Evolutionary conservation across 1,140 invertebrate species (phyloP), one percentile per base, ranked within the genome.

Genomic region (Halictus rubicundus): DNA sequence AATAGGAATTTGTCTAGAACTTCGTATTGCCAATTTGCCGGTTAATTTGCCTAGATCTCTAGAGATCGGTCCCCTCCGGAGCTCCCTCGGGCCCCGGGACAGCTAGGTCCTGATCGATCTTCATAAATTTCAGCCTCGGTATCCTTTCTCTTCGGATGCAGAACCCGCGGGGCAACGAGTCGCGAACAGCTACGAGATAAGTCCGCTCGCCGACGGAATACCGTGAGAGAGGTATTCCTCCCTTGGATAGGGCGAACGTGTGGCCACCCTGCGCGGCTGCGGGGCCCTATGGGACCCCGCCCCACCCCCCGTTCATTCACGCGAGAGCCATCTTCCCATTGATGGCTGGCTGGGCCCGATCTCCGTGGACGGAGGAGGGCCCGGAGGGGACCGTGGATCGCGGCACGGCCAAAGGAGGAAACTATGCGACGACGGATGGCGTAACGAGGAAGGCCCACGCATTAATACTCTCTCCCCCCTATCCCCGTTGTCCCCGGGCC

Each of bases 191-290:
- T 25, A 42, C 23, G 65, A 75, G 52, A 32, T 59, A 37, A 25
- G 70, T 68, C 54, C 66, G 49, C 1, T 49, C 1, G 37, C 64
- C 64, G 64, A 25, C 64, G 42, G 39, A 46, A n/a, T 85, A 91
- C 87, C 90, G 91, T 91, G 91, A 91, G 91, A 92, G 89, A 70
- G 91, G 90, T 92, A 92, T 92, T 92, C 90, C 83, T 88, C 75
- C 21, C 52, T 78, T 46, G 79, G n/a, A 64, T 73, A 14, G 10
- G 42, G 42, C 42, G 10, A 46, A 32, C 57, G 27, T 39, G 46
- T 27, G n/a, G 10, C 54, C 42, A 39, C 32, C 68, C 64, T 23
- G 64, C 21, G n/a, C 63, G 39, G 5, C 21, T 12, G 9, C 37
- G 2, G 54, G 19, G 10, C n/a, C n/a, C n/a, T 14, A n/a, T 52